phyloP scores from a whole-genome alignment of 2,888 invertebrate species.

The Sisyra nigra region DNA sequence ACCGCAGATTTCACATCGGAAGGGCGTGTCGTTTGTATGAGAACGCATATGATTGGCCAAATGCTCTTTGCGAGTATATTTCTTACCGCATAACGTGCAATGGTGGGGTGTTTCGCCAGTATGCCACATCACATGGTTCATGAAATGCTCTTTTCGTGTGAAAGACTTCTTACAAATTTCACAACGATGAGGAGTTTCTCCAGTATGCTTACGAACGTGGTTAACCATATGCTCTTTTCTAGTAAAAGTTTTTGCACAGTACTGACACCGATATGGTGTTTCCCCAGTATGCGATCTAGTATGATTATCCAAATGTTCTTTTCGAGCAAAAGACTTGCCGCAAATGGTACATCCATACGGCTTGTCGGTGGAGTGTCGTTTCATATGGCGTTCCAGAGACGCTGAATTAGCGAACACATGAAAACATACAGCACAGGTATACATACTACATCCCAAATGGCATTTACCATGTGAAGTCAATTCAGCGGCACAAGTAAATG shows the following conservation, averaged over 20 bases:
- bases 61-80: constrained; percentile 79
- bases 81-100: constrained; percentile 75
- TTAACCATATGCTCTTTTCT: constrained; percentile 67
- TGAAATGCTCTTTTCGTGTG: constrained; percentile 59
- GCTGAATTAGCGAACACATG: constrained; percentile 59
- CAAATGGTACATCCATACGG: constrained; percentile 74
- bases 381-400: constrained; percentile 58
- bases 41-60: constrained; percentile 77
- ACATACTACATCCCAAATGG: constrained; percentile 64
- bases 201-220: constrained; percentile 59
- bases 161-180: constrained; percentile 68
- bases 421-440: constrained; percentile 54
- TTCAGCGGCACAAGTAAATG: constrained; percentile 65
- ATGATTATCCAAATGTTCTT: constrained; percentile 76
- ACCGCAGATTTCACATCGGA: constrained; percentile 74
- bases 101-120: constrained; percentile 77
- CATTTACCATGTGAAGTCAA: constrained; percentile 70
- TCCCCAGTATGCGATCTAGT: constrained; percentile 68
- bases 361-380: constrained; percentile 67
- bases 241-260: constrained; percentile 59
- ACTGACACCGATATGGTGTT: constrained; percentile 63
- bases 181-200: constrained; percentile 60
- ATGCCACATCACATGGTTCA: constrained; percentile 71
- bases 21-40: constrained; percentile 77
- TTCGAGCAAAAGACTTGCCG: constrained; percentile 72